Evolutionary conservation across 2,888 invertebrate species (phyloP).

Genomic region (Nomada goodeniana): DNA sequence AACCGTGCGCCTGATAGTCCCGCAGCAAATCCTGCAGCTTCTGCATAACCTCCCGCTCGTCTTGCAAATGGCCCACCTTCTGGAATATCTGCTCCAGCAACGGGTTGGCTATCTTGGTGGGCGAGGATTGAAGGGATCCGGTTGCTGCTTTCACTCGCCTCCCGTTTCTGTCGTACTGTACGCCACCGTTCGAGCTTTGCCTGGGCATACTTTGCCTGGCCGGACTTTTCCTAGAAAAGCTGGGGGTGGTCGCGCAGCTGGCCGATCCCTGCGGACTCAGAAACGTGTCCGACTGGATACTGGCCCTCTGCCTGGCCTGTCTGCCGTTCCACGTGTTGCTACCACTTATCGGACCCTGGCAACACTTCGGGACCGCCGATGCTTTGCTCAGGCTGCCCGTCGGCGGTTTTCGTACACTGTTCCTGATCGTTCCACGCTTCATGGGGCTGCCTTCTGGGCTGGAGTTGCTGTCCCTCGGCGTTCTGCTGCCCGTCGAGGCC

Average conservation of each 20-base stretch:
- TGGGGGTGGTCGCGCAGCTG: conserved; percentile 79
- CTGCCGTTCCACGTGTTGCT: conserved; percentile 92
- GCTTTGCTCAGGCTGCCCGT: conserved; percentile 85
- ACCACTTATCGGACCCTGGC: conserved; percentile 80
- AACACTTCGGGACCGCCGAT: conserved; percentile 80
- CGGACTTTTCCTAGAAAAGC: conserved; percentile 82
- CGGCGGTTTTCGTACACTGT: conserved; percentile 83
- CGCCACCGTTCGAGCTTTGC: conserved; percentile 84
- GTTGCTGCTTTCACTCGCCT: conserved; percentile 79
- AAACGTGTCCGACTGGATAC: conserved; percentile 88
- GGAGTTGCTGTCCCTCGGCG: conserved; percentile 77
- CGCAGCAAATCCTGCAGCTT: conserved; percentile 90
- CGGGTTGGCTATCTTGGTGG: conserved; percentile 88
- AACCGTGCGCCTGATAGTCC: conserved; percentile 84
- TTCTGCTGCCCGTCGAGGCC: conserved; percentile 77
- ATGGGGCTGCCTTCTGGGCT: conserved; percentile 85
- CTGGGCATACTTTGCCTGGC: conserved; percentile 83
- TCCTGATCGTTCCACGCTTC: conserved; percentile 87
- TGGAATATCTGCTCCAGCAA: conserved; percentile 90
- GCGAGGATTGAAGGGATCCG: conserved; percentile 87
- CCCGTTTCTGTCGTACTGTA: conserved; percentile 72
- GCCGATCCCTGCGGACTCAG: conserved; percentile 75
- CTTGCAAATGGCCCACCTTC: conserved; percentile 89
- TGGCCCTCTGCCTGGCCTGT: conserved; percentile 83
- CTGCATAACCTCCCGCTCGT: conserved; percentile 90